phyloP scores from a whole-genome alignment of 2,888 invertebrate species.

The Pandemis corylana region DNA sequence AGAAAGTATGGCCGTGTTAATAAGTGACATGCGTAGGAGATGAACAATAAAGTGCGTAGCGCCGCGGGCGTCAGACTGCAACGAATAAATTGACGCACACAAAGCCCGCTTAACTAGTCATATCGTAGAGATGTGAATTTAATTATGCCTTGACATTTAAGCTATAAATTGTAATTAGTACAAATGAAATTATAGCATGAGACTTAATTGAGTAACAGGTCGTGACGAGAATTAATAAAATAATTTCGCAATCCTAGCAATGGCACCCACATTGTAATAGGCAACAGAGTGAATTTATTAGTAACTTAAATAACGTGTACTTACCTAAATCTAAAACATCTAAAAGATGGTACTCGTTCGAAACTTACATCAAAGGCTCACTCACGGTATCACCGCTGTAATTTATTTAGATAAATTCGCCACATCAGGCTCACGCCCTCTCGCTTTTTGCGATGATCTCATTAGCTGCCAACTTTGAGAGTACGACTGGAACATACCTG shows the following conservation, averaged over 20 bases:
- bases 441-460: conserved; percentile 52
- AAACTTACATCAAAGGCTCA: conserved; percentile 34
- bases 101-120: conserved; percentile 56
- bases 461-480: conserved; percentile 46
- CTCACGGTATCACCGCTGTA: conserved; percentile 50
- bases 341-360: conserved; percentile 56
- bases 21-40: conserved; percentile 42
- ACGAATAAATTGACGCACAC: conserved; percentile 57
- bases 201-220: conserved; percentile 20
- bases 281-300: conserved; percentile 44
- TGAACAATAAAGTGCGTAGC: conserved; percentile 38
- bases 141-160: conserved; percentile 43
- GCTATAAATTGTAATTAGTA: conserved; percentile 29
- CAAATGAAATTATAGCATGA: conserved; percentile 17
- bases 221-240: conserved; percentile 22
- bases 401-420: conserved; percentile 60
- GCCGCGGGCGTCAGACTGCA: conserved; percentile 47
- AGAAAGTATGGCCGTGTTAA: conserved; percentile 42
- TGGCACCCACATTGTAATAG: background rate
- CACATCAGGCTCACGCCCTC: conserved; percentile 49
- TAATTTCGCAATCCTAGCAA: conserved; percentile 6
- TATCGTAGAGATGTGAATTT: conserved; percentile 52
- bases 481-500: conserved; percentile 61
- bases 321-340: conserved; percentile 61
- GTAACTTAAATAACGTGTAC: conserved; percentile 54